phyloP scores from a whole-genome alignment of 2,888 invertebrate species.

The Muscina levida region DNA sequence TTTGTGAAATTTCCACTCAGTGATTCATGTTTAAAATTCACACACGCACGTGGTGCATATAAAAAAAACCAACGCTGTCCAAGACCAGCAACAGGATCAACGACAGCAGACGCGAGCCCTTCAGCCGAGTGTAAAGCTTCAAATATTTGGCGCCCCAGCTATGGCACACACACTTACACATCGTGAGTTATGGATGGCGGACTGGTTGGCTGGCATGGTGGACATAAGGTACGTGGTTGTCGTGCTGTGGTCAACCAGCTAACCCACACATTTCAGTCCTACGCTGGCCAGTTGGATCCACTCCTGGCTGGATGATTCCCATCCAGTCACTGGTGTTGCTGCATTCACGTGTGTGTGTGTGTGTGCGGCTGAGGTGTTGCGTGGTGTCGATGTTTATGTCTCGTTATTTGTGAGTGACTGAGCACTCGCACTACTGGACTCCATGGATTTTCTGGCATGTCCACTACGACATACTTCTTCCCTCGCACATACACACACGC shows the following conservation, averaged over 20 bases:
- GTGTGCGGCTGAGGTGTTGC: conserved; percentile 44
- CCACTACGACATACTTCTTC: neutral
- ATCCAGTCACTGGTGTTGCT: conserved; percentile 34
- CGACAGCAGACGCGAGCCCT: no score
- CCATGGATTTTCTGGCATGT: conserved; percentile 12
- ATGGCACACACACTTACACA: neutral
- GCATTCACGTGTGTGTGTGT: conserved; percentile 2
- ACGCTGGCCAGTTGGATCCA: conserved; percentile 33
- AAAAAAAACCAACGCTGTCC: conserved; percentile 5
- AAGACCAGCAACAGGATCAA: conserved; percentile 40
- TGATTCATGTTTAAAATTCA: conserved; percentile 51
- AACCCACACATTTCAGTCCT: conserved; percentile 30
- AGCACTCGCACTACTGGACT: conserved; percentile 41
- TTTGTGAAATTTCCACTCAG: conserved; percentile 53
- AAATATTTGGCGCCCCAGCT: conserved; percentile 36
- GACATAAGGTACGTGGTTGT: conserved; percentile 43
- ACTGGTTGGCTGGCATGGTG: conserved; percentile 4
- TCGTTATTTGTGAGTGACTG: conserved; percentile 58
- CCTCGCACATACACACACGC: neutral
- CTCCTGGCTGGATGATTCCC: conserved; percentile 35
- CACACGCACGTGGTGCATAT: conserved; percentile 45
- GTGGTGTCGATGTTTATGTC: conserved; percentile 50
- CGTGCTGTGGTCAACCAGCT: conserved; percentile 58
- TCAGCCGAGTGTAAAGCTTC: neutral
- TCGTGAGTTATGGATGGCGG: neutral